Conservation (phyloP, 2,797 vertebrate genomes). For the Gobionotothen gibberifrons region DNA sequence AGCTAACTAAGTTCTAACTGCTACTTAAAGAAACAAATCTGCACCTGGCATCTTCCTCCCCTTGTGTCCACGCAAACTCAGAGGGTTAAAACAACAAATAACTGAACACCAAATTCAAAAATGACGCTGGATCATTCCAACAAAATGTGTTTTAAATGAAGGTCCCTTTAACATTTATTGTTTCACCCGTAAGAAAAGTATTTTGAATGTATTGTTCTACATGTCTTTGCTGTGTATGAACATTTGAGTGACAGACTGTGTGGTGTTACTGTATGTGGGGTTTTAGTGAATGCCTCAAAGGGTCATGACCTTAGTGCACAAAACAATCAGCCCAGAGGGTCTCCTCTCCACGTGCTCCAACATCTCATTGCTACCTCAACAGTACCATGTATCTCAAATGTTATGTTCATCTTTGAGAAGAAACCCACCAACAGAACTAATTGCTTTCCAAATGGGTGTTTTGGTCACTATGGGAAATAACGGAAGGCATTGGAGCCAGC, state of each 20-base stretch:
- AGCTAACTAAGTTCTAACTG: conserved; percentile 75
- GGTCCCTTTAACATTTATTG: conserved; percentile 89
- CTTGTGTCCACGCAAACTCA: conserved; percentile 72
- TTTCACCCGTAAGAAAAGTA: conserved; percentile 62
- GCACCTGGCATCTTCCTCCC: conserved; percentile 18
- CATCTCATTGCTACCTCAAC: not conserved
- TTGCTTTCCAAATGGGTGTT: conserved; percentile 39
- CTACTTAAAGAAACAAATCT: conserved; percentile 52
- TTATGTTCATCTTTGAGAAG: conserved; percentile 9
- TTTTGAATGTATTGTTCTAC: conserved; percentile 44
- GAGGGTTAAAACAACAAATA: conserved; percentile 83
- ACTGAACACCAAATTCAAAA: conserved; percentile 62
- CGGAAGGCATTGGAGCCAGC: conserved; percentile 46
- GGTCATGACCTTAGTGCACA: conserved; percentile 25
- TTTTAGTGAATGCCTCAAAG: conserved; percentile 19
- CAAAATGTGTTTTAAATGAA: conserved; percentile 47
- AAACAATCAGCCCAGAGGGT: conserved; percentile 59
- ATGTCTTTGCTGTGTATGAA: conserved; percentile 40
- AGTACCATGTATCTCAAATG: not conserved
- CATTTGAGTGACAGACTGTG: conserved; percentile 8
- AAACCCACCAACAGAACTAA: conserved; percentile 26
- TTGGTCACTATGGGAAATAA: conserved; percentile 38
- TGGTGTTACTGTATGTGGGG: conserved; percentile 37
- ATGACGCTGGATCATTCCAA: conserved; percentile 35
- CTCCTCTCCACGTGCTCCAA: conserved; percentile 35